Evolutionary conservation across 2,113 vertebrate species (phyloP).

Genomic region (Caracal caracal): DNA sequence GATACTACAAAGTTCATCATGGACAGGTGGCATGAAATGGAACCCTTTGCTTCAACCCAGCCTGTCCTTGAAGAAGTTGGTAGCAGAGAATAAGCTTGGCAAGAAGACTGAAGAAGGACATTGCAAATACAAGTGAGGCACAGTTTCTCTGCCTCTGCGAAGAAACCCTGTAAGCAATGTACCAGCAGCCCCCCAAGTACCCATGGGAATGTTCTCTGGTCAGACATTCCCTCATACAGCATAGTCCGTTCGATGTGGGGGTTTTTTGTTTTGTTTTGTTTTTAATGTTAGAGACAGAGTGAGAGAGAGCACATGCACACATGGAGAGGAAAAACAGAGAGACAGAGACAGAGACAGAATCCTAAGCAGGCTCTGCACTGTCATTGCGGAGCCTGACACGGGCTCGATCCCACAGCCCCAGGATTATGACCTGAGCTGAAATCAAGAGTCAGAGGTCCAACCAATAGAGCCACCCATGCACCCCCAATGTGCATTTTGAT

Average conservation of each 20-base stretch:
- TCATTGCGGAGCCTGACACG: too few relatives aligned
- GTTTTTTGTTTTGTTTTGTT: not conserved
- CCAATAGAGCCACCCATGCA: too few relatives aligned
- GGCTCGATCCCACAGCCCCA: too few relatives aligned
- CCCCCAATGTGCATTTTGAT: not conserved
- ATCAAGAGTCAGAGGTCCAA: too few relatives aligned
- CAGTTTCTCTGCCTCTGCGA: not conserved
- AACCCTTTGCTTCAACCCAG: constrained; percentile 92
- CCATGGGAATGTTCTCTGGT: constrained; percentile 47
- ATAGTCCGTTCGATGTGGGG: not conserved
- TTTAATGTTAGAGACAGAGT: too few relatives aligned
- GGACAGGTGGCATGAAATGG: constrained; percentile 88
- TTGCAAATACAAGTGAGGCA: constrained; percentile 93
- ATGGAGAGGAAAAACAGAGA: too few relatives aligned
- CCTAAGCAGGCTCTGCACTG: too few relatives aligned
- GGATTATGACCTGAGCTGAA: too few relatives aligned
- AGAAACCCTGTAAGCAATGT: not conserved
- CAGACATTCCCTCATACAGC: not conserved
- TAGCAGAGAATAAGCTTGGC: constrained; percentile 94
- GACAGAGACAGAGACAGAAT: too few relatives aligned
- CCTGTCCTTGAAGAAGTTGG: constrained; percentile 90
- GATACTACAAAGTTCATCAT: too few relatives aligned
- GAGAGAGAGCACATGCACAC: too few relatives aligned
- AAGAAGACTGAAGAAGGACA: constrained; percentile 97
- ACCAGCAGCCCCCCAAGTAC: constrained; percentile 34